Percentiles rank a stretch among this genome's conserved stretches.
Evolutionary conservation across 2,113 vertebrate species (phyloP).

Genomic region (Amphilophus citrinellus): DNA sequence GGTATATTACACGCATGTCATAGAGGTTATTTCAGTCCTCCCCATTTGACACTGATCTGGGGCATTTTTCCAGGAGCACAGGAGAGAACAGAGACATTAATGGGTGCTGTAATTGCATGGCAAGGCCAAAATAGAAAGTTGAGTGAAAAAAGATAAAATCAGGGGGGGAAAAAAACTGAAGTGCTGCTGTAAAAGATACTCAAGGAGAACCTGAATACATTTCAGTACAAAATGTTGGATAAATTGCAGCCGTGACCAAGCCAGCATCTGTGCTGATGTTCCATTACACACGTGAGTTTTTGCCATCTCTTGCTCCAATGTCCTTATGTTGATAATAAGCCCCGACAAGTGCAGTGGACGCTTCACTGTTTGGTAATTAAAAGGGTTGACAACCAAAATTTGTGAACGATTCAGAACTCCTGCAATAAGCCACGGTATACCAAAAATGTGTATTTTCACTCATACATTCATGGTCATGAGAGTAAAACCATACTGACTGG

Average conservation of each 20-base stretch:
- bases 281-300: not conserved
- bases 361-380: not conserved
- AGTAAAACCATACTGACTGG: not conserved
- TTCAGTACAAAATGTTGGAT: conserved; percentile 34
- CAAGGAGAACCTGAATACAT: conserved; percentile 48
- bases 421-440: not conserved
- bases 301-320: not conserved
- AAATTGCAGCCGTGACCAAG: conserved; percentile 29
- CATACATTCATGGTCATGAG: not conserved
- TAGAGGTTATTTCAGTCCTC: conserved; percentile 62
- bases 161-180: conserved; percentile 39
- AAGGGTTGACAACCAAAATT: accelerated
- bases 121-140: conserved; percentile 74
- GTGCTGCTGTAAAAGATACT: conserved; percentile 67
- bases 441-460: not conserved
- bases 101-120: conserved; percentile 65
- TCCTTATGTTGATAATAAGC: not conserved
- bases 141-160: conserved; percentile 64
- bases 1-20: conserved; percentile 69
- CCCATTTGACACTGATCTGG: conserved; percentile 56
- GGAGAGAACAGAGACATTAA: conserved; percentile 63
- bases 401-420: not conserved
- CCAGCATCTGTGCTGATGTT: not conserved
- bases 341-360: not conserved
- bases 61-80: conserved; percentile 51